These are phyloP conservation scores for Yponomeuta cagnagella DNA, from an alignment of 2,888 invertebrate genomes.

Conservation along the genomic window DNA sequence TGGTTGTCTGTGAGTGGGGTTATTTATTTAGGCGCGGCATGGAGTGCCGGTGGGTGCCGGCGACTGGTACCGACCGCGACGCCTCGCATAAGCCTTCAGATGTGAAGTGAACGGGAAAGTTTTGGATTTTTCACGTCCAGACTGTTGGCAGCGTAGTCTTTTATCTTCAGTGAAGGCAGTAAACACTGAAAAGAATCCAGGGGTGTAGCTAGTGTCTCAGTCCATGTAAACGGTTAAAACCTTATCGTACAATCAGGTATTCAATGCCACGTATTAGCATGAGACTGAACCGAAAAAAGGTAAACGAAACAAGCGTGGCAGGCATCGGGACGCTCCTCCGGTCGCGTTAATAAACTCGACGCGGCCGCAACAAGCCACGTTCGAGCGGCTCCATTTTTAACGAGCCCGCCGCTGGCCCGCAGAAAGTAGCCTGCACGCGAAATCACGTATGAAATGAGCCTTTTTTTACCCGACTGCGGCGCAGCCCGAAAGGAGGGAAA, in stretches of 20 bases:
- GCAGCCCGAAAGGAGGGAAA: too few species aligned
- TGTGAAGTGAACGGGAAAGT: slow-evolving; percentile 7
- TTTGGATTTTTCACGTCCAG: slow-evolving; percentile 5
- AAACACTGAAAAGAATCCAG: not conserved
- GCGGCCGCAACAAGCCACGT: slow-evolving; percentile 67
- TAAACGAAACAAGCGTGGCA: slow-evolving; percentile 6
- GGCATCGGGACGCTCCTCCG: slow-evolving; percentile 7
- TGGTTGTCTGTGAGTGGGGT: slow-evolving; percentile 56
- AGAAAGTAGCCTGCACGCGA: slow-evolving; percentile 74
- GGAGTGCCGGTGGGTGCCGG: slow-evolving; percentile 39
- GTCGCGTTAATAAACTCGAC: slow-evolving; percentile 65
- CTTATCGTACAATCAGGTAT: not conserved
- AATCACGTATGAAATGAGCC: slow-evolving; percentile 74
- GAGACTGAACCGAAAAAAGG: slow-evolving; percentile 1
- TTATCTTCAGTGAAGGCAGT: not conserved
- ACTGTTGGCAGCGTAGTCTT: not conserved
- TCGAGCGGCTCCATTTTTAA: slow-evolving; percentile 70
- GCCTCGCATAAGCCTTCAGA: not conserved
- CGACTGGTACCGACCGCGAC: slow-evolving; percentile 34
- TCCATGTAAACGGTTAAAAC: not conserved
- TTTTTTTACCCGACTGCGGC: slow-evolving; percentile 35
- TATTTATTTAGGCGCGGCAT: slow-evolving; percentile 66
- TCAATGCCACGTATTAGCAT: not conserved
- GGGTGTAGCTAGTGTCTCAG: too few species aligned
- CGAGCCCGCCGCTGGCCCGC: slow-evolving; percentile 66